phyloP scores from a whole-genome alignment of 2,113 vertebrate genomes.

The Plectropomus leopardus region DNA sequence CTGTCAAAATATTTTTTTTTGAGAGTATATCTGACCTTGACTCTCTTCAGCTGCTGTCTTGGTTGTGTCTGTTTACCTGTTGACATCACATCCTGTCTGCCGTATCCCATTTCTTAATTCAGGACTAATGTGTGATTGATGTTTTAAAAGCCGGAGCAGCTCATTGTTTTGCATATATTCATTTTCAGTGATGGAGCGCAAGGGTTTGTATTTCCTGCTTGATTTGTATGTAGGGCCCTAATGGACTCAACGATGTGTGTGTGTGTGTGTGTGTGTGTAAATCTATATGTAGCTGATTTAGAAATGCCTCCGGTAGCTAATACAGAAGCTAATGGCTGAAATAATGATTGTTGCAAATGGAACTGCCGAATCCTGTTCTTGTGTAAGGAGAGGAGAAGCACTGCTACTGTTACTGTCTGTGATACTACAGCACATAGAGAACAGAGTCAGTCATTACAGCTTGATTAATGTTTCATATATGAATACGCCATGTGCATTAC shows the following conservation, averaged over 20 bases:
- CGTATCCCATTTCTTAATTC: constrained; percentile 59
- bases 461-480: constrained; percentile 40
- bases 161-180: constrained; percentile 81
- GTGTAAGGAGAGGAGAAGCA: constrained; percentile 47
- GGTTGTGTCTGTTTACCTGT: constrained; percentile 61
- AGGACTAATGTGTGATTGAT: constrained; percentile 63
- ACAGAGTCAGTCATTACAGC: constrained; percentile 37
- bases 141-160: constrained; percentile 76
- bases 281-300: constrained; percentile 80
- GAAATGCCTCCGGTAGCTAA: constrained; percentile 76
- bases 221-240: constrained; percentile 64
- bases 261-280: constrained; percentile 66
- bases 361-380: constrained; percentile 57
- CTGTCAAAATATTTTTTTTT: constrained; percentile 7
- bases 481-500: constrained; percentile 21
- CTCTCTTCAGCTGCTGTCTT: neutral
- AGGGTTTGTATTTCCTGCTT: constrained; percentile 77
- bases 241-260: constrained; percentile 60
- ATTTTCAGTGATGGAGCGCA: constrained; percentile 72
- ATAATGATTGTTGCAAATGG: constrained; percentile 80
- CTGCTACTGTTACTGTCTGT: constrained; percentile 27
- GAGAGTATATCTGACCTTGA: constrained; percentile 43
- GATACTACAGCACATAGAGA: neutral
- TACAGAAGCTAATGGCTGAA: constrained; percentile 77
- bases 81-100: constrained; percentile 43